Evolutionary conservation across 2,113 vertebrate species (phyloP).

Genomic region (Cygnus buccinator): DNA sequence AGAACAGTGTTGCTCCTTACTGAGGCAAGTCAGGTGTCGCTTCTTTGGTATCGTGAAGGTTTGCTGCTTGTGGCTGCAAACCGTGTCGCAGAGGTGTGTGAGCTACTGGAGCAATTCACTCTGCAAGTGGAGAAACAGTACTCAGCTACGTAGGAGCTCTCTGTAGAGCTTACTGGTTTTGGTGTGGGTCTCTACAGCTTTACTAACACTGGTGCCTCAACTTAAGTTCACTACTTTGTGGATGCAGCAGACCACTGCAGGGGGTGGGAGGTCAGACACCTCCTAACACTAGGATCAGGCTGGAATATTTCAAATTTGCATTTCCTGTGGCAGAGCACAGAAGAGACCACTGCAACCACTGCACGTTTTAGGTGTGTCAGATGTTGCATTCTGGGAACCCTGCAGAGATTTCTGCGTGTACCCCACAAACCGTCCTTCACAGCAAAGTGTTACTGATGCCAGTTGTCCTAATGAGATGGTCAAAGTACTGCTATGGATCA

Average conservation of each 20-base stretch:
- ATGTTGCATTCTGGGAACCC: background rate
- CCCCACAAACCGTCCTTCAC: background rate
- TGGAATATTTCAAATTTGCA: background rate
- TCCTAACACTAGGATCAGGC: background rate
- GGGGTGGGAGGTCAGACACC: background rate
- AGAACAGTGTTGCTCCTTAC: background rate
- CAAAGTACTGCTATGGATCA: background rate
- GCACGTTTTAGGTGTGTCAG: background rate
- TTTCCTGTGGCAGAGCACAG: background rate
- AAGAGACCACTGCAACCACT: background rate
- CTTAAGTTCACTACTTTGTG: background rate
- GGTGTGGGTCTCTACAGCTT: background rate
- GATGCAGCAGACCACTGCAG: background rate
- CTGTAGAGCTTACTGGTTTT: background rate
- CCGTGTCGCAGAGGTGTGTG: background rate
- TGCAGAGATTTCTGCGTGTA: background rate
- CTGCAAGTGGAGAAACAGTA: background rate
- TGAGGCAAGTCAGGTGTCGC: background rate
- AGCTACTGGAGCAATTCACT: background rate
- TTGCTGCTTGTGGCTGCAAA: background rate
- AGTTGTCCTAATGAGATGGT: background rate
- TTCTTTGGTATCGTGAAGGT: background rate
- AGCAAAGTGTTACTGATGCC: background rate
- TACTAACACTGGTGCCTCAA: background rate
- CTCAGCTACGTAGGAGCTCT: background rate